Percentiles rank a stretch among this genome's conserved stretches.
Conservation (phyloP, 1,140 invertebrate species). For the Acromyrmex echinatior region DNA sequence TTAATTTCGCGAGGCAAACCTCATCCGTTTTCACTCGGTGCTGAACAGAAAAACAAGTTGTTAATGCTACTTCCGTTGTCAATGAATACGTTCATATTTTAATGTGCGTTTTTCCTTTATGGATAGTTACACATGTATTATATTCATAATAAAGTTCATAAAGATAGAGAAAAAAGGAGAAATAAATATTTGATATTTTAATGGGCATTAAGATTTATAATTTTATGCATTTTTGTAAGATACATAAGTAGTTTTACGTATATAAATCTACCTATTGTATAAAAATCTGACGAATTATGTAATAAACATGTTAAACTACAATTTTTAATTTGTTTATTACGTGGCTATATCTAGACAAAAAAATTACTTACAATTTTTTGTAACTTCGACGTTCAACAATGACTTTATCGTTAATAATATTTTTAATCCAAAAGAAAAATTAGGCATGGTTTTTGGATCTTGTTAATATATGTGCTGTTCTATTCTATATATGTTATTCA, state of each 20-base stretch:
- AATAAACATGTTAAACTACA: neutral
- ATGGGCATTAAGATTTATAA: neutral
- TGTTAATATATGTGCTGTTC: neutral
- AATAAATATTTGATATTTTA: neutral
- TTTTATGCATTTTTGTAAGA: neutral
- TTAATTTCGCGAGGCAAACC: slow-evolving; percentile 55
- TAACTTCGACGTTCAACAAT: neutral
- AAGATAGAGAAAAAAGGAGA: neutral
- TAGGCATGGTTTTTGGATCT: neutral
- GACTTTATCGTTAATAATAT: neutral
- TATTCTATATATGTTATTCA: neutral
- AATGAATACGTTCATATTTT: slow-evolving; percentile 16
- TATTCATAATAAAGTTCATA: neutral
- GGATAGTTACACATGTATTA: neutral
- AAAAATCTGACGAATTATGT: neutral
- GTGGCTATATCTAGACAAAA: neutral
- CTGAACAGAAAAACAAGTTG: slow-evolving; percentile 34
- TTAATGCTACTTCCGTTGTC: neutral
- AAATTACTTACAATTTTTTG: neutral
- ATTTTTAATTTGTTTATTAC: neutral
- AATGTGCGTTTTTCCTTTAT: slow-evolving; percentile 20
- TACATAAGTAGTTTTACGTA: neutral
- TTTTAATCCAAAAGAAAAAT: neutral
- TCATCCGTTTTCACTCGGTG: slow-evolving; percentile 22
- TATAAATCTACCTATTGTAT: neutral